Evolutionary conservation across 2,888 invertebrate genomes (phyloP), one percentile per base, ranked within the genome.

Genomic region (Acronicta leporina): DNA sequence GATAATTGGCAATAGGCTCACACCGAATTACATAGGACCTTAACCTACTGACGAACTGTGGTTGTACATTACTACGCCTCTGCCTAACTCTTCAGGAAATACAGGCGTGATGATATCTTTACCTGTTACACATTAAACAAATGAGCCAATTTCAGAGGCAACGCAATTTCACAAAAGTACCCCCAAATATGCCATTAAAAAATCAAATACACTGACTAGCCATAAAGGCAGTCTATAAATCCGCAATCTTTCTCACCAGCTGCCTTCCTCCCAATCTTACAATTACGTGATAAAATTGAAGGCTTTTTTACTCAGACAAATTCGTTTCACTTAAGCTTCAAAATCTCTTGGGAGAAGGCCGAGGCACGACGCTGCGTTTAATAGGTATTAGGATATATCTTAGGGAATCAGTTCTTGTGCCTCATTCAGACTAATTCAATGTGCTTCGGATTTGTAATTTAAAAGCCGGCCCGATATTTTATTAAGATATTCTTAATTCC

Each of bases 211-310:
- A 50, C 56, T 43, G 50, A 50, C 57, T 67, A 50, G 56, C 63
- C 56, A 56, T 57, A 71, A 63, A 63, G 58, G 65, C 62, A 63
- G 52, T 49, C 52, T 25, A 61, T 58, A 68, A 79, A 77, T 71
- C 67, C 64, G 56, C 47, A 56, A 68, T 73, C 62, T 73, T 77
- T 62, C 59, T 57, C 63, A 46, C 56, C 68, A 49, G 60, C 63
- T 48, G 60, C 52, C 68, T 71, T 67, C 68, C 70, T 64, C 64
- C 74, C 77, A 83, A 84, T 86, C 75, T 77, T 57, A 80, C 82
- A 87, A 87, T 88, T 83, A 87, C 86, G 84, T 86, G 85, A 89
- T 86, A 86, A 86, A 88, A 89, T 88, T 89, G 83, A 84, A 80
- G 80, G 79, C 77, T 83, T 84, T 87, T 87, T 87, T 83, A 82